These are phyloP conservation scores for Drosophila watanabei DNA, from an alignment of 1,140 invertebrate species.

Conservation along the genomic window DNA sequence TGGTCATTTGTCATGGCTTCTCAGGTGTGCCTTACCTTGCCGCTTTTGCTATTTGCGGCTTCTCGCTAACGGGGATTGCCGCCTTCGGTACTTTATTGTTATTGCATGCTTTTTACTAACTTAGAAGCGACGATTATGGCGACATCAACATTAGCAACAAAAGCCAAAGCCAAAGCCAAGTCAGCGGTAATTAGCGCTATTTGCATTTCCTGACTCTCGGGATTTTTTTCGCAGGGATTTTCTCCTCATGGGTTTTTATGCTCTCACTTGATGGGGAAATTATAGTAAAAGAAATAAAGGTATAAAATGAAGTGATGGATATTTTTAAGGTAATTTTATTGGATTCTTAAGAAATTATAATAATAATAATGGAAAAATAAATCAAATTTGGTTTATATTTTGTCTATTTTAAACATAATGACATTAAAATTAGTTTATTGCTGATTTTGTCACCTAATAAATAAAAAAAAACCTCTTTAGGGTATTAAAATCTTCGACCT, in stretches of 20 bases:
- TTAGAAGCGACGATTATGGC: slow-evolving; percentile 78
- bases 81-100: slow-evolving; percentile 70
- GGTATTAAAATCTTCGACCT: slow-evolving; percentile 25
- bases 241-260: slow-evolving; percentile 6
- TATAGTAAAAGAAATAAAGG: too few relatives aligned
- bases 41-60: slow-evolving; percentile 19
- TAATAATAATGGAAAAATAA: too few relatives aligned
- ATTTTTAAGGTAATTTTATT: neutral
- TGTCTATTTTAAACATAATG: too few relatives aligned
- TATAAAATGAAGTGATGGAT: neutral
- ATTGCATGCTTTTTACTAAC: slow-evolving; percentile 73
- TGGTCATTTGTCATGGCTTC: slow-evolving; percentile 72
- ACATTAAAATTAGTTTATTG: too few relatives aligned
- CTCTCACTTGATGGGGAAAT: neutral
- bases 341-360: too few relatives aligned
- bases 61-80: slow-evolving; percentile 50
- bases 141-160: slow-evolving; percentile 56
- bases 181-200: slow-evolving; percentile 73
- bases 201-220: slow-evolving; percentile 75
- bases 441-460: too few relatives aligned
- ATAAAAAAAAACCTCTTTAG: neutral
- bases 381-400: too few relatives aligned
- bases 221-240: neutral
- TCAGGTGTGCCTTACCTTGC: slow-evolving; percentile 44
- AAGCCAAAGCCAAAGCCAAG: slow-evolving; percentile 38